These are phyloP conservation scores for Calyptomena viridis DNA, from an alignment of 2,113 vertebrate species.

Conservation along the genomic window DNA sequence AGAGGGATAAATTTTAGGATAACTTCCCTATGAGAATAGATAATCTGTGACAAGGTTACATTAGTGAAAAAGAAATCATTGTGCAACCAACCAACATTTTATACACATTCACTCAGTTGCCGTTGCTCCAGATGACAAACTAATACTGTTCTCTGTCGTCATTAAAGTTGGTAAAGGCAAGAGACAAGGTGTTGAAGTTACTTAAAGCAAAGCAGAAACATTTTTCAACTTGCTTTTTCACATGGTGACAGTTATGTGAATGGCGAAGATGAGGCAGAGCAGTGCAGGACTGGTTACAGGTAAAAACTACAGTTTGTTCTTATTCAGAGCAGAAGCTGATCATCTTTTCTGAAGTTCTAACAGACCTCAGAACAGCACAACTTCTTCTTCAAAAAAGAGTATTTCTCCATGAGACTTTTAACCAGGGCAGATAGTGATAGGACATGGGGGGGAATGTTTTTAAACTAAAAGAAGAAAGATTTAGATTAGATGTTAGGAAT, in stretches of 20 bases:
- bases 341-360: not conserved
- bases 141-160: not conserved
- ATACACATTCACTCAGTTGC: accelerated
- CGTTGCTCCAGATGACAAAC: not conserved
- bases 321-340: not conserved
- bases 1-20: not conserved
- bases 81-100: not conserved
- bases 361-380: not conserved
- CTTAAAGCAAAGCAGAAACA: not conserved
- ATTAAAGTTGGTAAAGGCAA: not conserved
- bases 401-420: not conserved
- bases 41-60: not conserved
- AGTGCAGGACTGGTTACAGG: not conserved
- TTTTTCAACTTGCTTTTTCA: not conserved
- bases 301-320: not conserved
- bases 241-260: not conserved
- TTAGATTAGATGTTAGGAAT: not conserved
- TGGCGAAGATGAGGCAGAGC: not conserved
- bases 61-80: not conserved
- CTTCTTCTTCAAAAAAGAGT: not conserved
- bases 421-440: not conserved
- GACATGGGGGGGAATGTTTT: not conserved
- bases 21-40: not conserved
- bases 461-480: not conserved
- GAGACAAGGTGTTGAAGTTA: not conserved